Conservation (phyloP, 2,113 vertebrate genomes). For the Fregetta grallaria region DNA sequence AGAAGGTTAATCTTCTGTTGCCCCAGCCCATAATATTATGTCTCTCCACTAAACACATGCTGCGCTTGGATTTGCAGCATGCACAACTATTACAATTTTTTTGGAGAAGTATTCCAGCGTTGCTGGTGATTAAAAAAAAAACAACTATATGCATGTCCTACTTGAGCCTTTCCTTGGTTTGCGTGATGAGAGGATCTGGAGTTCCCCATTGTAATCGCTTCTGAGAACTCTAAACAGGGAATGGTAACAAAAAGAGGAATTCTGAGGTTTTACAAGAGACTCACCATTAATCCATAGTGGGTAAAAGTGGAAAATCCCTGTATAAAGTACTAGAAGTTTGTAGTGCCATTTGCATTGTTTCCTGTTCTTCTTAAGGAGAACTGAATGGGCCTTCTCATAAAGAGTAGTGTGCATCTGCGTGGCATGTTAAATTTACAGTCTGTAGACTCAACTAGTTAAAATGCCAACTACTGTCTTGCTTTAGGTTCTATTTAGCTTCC, state of each 20-base stretch:
- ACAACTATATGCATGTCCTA: not conserved
- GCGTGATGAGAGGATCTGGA: not conserved
- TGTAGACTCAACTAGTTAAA: not conserved
- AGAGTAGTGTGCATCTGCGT: not conserved
- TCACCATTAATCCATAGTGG: not conserved
- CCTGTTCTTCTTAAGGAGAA: not conserved
- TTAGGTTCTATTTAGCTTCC: not conserved
- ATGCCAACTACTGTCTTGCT: not conserved
- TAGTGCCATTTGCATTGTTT: not conserved
- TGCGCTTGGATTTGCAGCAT: not conserved
- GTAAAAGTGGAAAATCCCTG: not conserved
- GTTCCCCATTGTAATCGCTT: not conserved
- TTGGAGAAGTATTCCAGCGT: not conserved
- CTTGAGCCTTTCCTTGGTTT: not conserved
- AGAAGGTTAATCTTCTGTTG: not conserved
- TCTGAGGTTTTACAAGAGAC: not conserved
- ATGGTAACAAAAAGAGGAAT: not conserved
- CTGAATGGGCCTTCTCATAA: not conserved
- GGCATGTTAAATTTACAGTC: accelerated
- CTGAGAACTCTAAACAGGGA: not conserved
- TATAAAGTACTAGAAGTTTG: not conserved
- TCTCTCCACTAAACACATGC: not conserved
- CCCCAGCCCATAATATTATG: not conserved
- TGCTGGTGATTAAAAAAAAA: not conserved
- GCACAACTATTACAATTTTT: not conserved